phyloP scores from a whole-genome alignment of 2,797 vertebrate species.

The Periophthalmus magnuspinnatus region DNA sequence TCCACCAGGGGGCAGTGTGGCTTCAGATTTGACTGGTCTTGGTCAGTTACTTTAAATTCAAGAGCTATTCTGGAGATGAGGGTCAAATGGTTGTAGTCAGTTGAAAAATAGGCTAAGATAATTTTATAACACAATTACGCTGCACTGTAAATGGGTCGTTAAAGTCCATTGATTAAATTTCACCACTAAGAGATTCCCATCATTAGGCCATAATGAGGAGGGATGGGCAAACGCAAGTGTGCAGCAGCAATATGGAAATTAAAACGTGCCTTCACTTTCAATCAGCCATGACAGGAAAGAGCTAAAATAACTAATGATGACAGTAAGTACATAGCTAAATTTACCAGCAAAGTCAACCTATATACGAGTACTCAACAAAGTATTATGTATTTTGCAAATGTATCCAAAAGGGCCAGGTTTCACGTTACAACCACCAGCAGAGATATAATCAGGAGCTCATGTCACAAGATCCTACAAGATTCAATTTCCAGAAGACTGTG shows the following conservation, averaged over 20 bases:
- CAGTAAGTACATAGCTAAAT: not conserved
- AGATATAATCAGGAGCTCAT: no score
- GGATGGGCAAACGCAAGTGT: not conserved
- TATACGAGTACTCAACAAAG: no score
- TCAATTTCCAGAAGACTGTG: no score
- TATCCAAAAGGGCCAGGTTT: no score
- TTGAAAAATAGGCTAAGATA: constrained; percentile 14
- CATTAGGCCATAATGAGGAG: constrained; percentile 29
- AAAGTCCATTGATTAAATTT: constrained; percentile 20
- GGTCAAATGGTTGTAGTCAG: constrained; percentile 33
- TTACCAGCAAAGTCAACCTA: no score
- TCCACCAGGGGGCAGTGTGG: constrained; percentile 62
- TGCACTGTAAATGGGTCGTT: constrained; percentile 18
- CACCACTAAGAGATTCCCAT: constrained; percentile 13
- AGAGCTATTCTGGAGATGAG: constrained; percentile 22
- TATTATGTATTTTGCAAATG: no score
- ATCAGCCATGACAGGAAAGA: not conserved
- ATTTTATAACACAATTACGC: constrained; percentile 28
- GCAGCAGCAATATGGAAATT: constrained; percentile 8
- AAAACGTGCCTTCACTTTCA: constrained; percentile 4
- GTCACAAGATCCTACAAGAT: no score
- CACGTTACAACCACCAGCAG: no score
- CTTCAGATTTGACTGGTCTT: constrained; percentile 21
- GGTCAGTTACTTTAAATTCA: constrained; percentile 14
- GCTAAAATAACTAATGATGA: not conserved